Conservation (phyloP, 1,140 invertebrate species). For the Drosophila lacertosa region DNA sequence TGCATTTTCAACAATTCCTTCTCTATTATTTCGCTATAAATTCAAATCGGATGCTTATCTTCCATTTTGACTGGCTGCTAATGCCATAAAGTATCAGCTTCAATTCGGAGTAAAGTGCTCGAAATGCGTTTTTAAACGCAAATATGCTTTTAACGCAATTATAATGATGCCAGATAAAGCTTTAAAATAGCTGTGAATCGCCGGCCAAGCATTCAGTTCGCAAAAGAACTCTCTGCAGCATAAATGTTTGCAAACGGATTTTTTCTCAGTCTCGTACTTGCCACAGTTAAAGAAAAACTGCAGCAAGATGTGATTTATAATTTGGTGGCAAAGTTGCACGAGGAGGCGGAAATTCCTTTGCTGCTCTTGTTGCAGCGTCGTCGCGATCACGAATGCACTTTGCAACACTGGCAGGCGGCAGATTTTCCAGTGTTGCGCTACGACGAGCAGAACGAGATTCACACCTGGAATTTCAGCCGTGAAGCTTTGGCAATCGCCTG, state of each 20-base stretch:
- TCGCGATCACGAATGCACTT: background rate
- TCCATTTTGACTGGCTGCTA: background rate
- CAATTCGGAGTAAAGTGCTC: slow-evolving; percentile 3
- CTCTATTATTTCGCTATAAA: background rate
- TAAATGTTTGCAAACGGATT: slow-evolving; percentile 14
- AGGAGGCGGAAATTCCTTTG: slow-evolving; percentile 20
- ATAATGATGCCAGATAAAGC: slow-evolving; percentile 32
- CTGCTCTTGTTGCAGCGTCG: slow-evolving; percentile 45
- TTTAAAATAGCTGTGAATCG: slow-evolving; percentile 10
- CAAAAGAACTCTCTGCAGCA: background rate
- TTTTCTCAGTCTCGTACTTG: background rate
- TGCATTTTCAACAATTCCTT: no score
- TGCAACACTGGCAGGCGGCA: slow-evolving; percentile 18
- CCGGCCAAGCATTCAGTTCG: background rate
- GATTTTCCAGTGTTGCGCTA: slow-evolving; percentile 46
- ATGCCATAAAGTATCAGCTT: slow-evolving; percentile 8
- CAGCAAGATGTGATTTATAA: slow-evolving; percentile 10
- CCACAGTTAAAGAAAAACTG: no score
- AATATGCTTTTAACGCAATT: slow-evolving; percentile 40
- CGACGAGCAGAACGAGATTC: slow-evolving; percentile 18
- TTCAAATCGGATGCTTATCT: slow-evolving; percentile 19
- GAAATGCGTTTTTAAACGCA: slow-evolving; percentile 7
- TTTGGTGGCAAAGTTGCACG: slow-evolving; percentile 31
- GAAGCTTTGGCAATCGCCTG: slow-evolving; percentile 36
- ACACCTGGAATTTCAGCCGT: background rate